Evolutionary conservation across 2,113 vertebrate genomes (phyloP), one percentile per base, ranked within the genome.

Genomic region (Pachypanchax playfairii): DNA sequence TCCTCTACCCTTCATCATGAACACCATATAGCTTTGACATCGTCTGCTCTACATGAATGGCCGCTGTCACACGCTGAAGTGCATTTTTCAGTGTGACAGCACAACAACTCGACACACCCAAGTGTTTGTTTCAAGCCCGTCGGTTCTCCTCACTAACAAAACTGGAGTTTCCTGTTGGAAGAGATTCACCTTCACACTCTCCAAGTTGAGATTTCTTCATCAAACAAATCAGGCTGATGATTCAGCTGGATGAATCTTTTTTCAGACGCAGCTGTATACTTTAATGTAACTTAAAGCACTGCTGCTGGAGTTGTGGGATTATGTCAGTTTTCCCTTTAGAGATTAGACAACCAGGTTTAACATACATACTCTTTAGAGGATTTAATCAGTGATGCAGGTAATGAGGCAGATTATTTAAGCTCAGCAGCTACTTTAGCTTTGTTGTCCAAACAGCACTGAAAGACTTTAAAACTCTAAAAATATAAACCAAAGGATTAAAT

Each of bases 101-200:
- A 47, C 51, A 70, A 66, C 57, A 0, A 5, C 55, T 18, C 0
- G 18, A 49, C 69, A 73, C 67, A 74, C 65, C 41, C 56, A 47
- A 4, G 35, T 65, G 57, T 77, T 80, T 70, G 31, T 75, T 22
- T 61, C 1, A 54, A 52, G 28, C 49, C 43, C 38, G 21, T 38
- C 46, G 49, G 26, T 63, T 18, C 51, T 21, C 50, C 48, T 52
- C 2, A 4, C n/a, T 22, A 43, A 61, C 58, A 65, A 33, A 82
- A 83, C 81, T 49, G 59, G 80, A 71, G 59, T 66, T 71, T 86
- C 70, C 61, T n/a, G 77, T 85, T 77, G 11, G 6, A 41, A 4
- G 8, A 46, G 20, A 31, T 22, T 44, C 17, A 33, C n/a, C 3
- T 35, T 28, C 25, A 28, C 14, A 25, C 24, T 14, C 38, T n/a